Base-by-base conservation (phyloP, 2,888 invertebrate species). In the Suillia variegata region DNA sequence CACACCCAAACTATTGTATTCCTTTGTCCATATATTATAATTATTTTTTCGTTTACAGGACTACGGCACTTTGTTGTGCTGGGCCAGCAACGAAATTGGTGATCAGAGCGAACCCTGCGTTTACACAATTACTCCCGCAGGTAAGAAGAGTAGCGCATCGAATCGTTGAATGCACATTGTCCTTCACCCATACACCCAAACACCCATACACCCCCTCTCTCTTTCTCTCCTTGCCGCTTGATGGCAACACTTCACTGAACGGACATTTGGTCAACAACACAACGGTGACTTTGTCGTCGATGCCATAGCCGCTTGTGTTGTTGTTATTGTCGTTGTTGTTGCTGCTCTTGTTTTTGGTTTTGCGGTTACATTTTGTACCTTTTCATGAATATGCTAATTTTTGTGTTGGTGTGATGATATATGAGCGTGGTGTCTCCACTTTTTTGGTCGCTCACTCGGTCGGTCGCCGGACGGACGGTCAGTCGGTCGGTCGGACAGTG, bases 21-120 rank as follows among this genome's bases (percentile, higher is more conserved):
- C 38, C 51, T 45, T 26, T 56, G 33, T 38, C 38, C 18, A 26
- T 26, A n/a, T 38, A n/a, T 58, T 65, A n/a, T n/a, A n/a, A n/a
- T n/a, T n/a, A n/a, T n/a, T n/a, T n/a, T n/a, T n/a, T n/a, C n/a
- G n/a, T n/a, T 65, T 62, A 18, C 75, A 82, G 77, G 90, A 91
- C 82, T 91, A 91, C 73, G 91, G 91, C 22, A 89, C 89, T 18
- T 82, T 91, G 38, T 83, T 89, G 45, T 91, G 91, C 75, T 90
- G 89, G 88, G 91, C 88, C 8, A 85, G 83, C 71, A 91, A 91
- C 79, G 88, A 89, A 75, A 87, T 89, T 67, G 91, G 91, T 51
- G 83, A 85, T 64, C 91, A 91, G 79, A 85, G 85, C 67, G 88
- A 88, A 62, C 91, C 91, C 0, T 91, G 91, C 77, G 86, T 90